Evolutionary conservation across 1,140 invertebrate genomes (phyloP).

Genomic region (Atopsyche davidsoni): DNA sequence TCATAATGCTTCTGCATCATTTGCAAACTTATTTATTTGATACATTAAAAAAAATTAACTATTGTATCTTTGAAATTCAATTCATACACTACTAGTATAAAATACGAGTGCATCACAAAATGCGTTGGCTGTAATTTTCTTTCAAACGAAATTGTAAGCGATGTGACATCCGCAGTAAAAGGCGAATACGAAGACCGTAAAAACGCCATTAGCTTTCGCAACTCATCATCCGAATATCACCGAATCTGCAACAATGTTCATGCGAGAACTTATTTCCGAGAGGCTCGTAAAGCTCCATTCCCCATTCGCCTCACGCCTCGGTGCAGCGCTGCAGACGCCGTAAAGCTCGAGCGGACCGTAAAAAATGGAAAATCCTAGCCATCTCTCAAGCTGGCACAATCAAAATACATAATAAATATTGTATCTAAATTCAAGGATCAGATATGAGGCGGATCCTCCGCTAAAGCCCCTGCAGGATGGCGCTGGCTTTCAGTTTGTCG

Average conservation of each 20-base stretch:
- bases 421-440: constrained; percentile 18
- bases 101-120: no score
- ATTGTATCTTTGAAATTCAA: no score
- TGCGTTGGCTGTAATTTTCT: no score
- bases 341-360: constrained; percentile 28
- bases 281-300: constrained; percentile 26
- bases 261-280: constrained; percentile 13
- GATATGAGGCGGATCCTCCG: constrained; percentile 2
- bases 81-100: no score
- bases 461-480: not conserved
- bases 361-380: constrained; percentile 26
- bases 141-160: no score
- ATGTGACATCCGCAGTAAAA: no score
- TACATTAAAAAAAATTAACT: no score
- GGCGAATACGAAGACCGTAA: no score
- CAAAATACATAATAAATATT: constrained; percentile 28
- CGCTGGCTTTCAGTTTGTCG: no score
- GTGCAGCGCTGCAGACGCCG: constrained; percentile 17
- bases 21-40: no score
- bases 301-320: constrained; percentile 23
- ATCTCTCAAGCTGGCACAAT: constrained; percentile 18
- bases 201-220: no score
- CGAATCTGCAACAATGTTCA: constrained; percentile 16
- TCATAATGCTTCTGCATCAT: no score
- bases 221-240: not conserved